These are phyloP conservation scores for Macrosteles quadrilineatus DNA, from an alignment of 1,140 invertebrate species.

Conservation along the genomic window DNA sequence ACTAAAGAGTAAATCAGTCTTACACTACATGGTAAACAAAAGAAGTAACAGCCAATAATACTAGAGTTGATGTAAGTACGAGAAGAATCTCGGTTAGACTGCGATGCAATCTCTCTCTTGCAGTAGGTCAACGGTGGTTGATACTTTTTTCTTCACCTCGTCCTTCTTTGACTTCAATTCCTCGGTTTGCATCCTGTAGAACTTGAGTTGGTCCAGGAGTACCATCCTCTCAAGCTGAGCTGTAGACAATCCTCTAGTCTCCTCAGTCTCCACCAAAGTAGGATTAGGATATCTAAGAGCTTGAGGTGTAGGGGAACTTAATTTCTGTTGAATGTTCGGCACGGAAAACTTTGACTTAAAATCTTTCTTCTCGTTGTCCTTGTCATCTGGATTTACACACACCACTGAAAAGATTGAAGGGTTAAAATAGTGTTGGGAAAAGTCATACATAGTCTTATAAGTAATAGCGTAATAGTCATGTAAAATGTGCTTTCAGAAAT, in stretches of 20 bases:
- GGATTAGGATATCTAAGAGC: too few relatives aligned
- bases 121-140: not conserved
- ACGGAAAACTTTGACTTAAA: conserved; percentile 5
- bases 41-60: too few relatives aligned
- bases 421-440: too few relatives aligned
- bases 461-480: too few relatives aligned
- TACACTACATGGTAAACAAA: too few relatives aligned
- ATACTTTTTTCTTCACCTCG: not conserved
- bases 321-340: not conserved
- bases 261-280: not conserved
- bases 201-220: not conserved
- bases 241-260: not conserved
- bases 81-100: not conserved
- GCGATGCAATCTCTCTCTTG: conserved; percentile 17
- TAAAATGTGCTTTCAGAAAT: too few relatives aligned
- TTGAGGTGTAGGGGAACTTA: not conserved
- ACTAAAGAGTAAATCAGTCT: too few relatives aligned
- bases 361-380: not conserved
- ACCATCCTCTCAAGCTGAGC: not conserved
- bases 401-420: conserved; percentile 10
- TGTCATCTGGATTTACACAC: not conserved
- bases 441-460: too few relatives aligned
- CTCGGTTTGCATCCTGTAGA: conserved; percentile 1
- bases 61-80: too few relatives aligned
- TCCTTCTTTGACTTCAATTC: conserved; percentile 4